Evolutionary conservation across 2,888 invertebrate species (phyloP), one percentile per base, ranked within the genome.

Genomic region (Cephus pygmeus): DNA sequence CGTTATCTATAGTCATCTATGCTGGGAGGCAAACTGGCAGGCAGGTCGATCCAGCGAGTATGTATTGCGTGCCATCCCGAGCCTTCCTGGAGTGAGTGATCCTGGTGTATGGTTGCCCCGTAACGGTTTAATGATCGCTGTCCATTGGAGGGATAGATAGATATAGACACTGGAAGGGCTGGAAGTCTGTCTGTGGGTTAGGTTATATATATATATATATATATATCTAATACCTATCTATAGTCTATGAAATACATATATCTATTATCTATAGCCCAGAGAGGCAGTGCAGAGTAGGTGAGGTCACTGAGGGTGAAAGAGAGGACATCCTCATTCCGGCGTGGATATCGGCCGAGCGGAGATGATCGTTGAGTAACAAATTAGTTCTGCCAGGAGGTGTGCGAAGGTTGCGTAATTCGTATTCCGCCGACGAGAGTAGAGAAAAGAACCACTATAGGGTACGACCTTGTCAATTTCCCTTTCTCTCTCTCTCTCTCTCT

Each of bases 301-400:
- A 77, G 78, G 76, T 69, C 31, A 81, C 75, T 75, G 81, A 76
- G 78, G 78, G 81, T 81, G 82, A 81, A 73, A 81, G 84, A 85
- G 90, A 90, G 90, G 89, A 90, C 89, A 90, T 90, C 90, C 90
- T 90, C 90, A 90, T 90, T 90, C 84, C 84, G 84, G 15, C 76
- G 82, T 84, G 81, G 85, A 79, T 83, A 84, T 86, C 84, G 84
- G 78, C 81, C 83, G 85, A 86, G 87, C 88, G 88, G 89, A 87
- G 90, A 89, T 90, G 88, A 90, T 89, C 88, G 87, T 90, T 89
- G 88, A 88, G 89, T 85, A 88, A 90, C 89, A 90, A 90, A 90
- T 90, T 90, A 89, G 86, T 87, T 87, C 81, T 87, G 84, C 88
- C 86, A 87, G 88, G 87, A 88, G 87, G 86, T 87, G 84, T 74